Percentiles rank a stretch among this genome's conserved stretches.
Evolutionary conservation across 2,888 invertebrate species (phyloP).

Genomic region (Epistrophella euchroma): DNA sequence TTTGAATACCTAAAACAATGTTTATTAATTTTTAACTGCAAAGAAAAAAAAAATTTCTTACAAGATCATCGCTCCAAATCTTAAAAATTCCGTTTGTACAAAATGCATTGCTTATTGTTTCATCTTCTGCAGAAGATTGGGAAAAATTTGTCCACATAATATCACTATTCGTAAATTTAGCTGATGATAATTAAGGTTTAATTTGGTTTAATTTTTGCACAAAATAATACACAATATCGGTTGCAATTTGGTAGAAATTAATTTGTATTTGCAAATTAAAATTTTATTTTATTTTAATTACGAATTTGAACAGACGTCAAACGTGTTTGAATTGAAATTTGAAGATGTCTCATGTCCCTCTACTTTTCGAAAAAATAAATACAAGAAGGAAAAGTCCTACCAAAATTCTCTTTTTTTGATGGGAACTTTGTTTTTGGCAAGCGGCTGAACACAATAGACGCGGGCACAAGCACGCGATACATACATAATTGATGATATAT

Average conservation of each 20-base stretch:
- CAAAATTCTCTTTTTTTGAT: too few relatives aligned
- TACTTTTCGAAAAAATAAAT: neutral
- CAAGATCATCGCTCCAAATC: slow-evolving; percentile 81
- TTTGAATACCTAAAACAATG: slow-evolving; percentile 77
- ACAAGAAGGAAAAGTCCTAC: neutral
- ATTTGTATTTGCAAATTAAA: neutral
- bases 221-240: neutral
- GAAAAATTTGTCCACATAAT: slow-evolving; percentile 83
- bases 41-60: slow-evolving; percentile 41
- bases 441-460: too few relatives aligned
- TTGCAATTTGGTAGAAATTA: neutral
- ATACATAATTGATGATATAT: too few relatives aligned
- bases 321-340: neutral
- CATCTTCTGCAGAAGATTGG: slow-evolving; percentile 81
- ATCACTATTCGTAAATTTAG: neutral
- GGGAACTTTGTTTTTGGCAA: too few relatives aligned
- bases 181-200: neutral
- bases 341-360: neutral
- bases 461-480: too few relatives aligned
- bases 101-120: slow-evolving; percentile 82
- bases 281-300: neutral
- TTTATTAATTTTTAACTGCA: neutral
- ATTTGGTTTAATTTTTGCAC: neutral
- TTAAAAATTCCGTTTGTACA: slow-evolving; percentile 82
- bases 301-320: neutral